Evolutionary conservation across 2,113 vertebrate species (phyloP), one percentile per base, ranked within the genome.

Genomic region (Myanophis thanlyinensis): DNA sequence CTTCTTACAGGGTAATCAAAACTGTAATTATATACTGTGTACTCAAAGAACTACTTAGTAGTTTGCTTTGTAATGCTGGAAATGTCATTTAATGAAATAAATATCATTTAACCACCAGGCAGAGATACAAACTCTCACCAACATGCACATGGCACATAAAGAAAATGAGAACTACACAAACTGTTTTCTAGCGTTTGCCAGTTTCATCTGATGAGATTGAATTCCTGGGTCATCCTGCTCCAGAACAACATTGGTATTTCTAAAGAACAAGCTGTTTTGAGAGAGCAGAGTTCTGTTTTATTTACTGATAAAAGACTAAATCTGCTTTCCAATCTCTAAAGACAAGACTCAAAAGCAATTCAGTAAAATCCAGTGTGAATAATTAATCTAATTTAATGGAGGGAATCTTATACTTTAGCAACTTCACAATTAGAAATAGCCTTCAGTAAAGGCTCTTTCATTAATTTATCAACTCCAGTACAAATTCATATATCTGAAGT

Each of bases 331-430:
- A 95, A 80, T 67, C n/a, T 94, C 91, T 87, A 95, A 94, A 94
- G 62, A 93, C 93, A 73, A 87, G 90, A 95, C 94, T 96, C 92
- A 95, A 90, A 97, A 95, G 94, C 90, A 97, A 96, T 96, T 96
- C 92, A 95, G 35, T 85, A 35, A 93, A 96, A 92, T 95, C 62
- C 12, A 54, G 73, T 85, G 90, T 94, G 51, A 97, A 96, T 95
- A 95, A 96, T 97, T 95, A 95, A 95, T 95, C 59, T 87, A 93
- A 93, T 91, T 54, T 67, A 40, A 27, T 94, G 85, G 92, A 93
- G 27, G 51, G 87, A 18, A 94, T 80, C 86, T 90, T 89, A 5
- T 93, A 89, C 22, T 89, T 84, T 93, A 89, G 51, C 54, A 86
- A 93, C 93, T 95, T 95, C 40, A 23, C 84, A 93, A 47, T 87